Evolutionary conservation across 1,140 invertebrate species (phyloP), one percentile per base, ranked within the genome.

Genomic region (Megalopta genalis): DNA sequence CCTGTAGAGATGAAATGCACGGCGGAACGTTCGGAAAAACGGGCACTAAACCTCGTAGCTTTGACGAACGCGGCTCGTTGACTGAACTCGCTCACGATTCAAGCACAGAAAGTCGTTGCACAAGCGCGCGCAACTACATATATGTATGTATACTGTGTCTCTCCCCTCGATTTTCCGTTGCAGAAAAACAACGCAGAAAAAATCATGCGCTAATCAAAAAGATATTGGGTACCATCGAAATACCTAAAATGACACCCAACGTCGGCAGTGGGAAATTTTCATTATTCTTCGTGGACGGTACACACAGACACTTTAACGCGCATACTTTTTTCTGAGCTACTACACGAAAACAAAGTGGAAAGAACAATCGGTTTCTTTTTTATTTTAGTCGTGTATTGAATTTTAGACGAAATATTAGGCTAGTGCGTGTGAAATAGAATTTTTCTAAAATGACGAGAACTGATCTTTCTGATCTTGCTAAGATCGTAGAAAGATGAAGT

Each of bases 51-150:
- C 66, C 82, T 62, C 83, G 78, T 64, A 84, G 57, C 76, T 62
- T 63, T 81, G 74, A 83, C 70, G 84, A 89, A 80, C 81, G 88
- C 88, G 83, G 82, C 65, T 71, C 76, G 82, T 73, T 70, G 68
- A 90, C 88, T 89, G 83, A 89, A 85, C 71, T 68, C 73, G 49
- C 80, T 76, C 64, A 57, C 81, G 75, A 82, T 84, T 88, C 72
- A 82, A 87, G 77, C 74, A 71, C 76, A 67, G 79, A 72, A 88
- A 86, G 78, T 67, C 79, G 70, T 82, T 81, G 66, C 82, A 76
- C 32, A 77, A 86, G 88, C 88, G 86, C 88, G 88, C 88, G 86
- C 88, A 88, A 84, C 80, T 83, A 21, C 42, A 14, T 42, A 42
- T 42, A 42, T 46, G 42, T 63, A 63, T 37, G 6, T 21, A 39